Conservation (phyloP, 1,140 invertebrate genomes). For the Cephus cinctus region DNA sequence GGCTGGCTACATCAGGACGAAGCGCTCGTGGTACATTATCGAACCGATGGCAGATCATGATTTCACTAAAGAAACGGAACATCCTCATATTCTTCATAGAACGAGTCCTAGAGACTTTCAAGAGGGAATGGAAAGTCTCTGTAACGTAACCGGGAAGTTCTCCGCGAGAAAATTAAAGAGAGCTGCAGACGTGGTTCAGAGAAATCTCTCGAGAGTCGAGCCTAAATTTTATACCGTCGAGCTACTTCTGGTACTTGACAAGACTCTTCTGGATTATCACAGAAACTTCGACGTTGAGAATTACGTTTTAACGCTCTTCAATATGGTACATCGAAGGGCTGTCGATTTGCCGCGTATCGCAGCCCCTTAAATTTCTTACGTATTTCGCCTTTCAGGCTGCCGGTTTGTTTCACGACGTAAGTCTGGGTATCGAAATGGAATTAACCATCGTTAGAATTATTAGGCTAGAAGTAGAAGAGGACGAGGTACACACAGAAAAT, state of each 20-base stretch:
- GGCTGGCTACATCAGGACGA: conserved; percentile 55
- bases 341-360: conserved; percentile 59
- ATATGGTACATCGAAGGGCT: conserved; percentile 61
- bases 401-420: conserved; percentile 61
- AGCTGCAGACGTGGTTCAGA: conserved; percentile 11
- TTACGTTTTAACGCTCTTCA: conserved; percentile 65
- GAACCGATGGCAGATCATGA: conserved; percentile 54
- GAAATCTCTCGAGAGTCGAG: conserved; percentile 14
- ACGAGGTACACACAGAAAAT: conserved; percentile 56
- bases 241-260: conserved; percentile 63
- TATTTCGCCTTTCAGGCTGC: conserved; percentile 47
- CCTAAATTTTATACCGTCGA: conserved; percentile 52
- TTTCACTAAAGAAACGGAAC: conserved; percentile 25
- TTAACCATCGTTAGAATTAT: conserved; percentile 62
- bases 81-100: conserved; percentile 36
- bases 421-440: conserved; percentile 62
- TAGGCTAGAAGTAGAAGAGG: conserved; percentile 51
- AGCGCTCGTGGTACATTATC: conserved; percentile 55
- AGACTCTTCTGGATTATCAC: conserved; percentile 60
- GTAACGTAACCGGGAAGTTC: conserved; percentile 23
- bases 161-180: conserved; percentile 27
- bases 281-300: conserved; percentile 62
- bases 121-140: conserved; percentile 14
- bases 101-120: conserved; percentile 15
- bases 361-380: conserved; percentile 54